Conservation (phyloP, 2,113 vertebrate species). For the Chamaetylas fuelleborni region DNA sequence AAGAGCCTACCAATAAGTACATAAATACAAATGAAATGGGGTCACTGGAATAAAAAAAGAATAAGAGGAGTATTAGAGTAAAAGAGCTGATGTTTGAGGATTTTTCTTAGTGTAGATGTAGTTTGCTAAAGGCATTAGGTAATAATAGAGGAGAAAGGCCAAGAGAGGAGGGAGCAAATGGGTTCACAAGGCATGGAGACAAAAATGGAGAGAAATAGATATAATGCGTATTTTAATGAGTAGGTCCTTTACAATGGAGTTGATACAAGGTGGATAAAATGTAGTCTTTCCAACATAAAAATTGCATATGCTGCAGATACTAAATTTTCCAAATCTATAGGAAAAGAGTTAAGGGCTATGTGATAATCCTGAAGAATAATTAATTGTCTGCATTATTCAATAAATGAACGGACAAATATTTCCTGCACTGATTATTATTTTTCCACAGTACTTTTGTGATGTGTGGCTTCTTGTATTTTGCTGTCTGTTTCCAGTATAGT, state of each 20-base stretch:
- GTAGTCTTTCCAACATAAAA: background rate
- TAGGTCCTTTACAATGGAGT: background rate
- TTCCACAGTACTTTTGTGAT: background rate
- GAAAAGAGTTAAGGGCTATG: background rate
- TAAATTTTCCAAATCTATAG: background rate
- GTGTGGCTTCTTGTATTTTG: background rate
- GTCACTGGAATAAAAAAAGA: background rate
- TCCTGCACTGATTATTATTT: background rate
- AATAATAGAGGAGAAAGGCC: background rate
- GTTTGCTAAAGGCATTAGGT: background rate
- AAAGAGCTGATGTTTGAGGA: background rate
- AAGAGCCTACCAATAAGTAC: background rate
- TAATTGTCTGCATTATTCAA: background rate
- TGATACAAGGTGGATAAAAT: background rate
- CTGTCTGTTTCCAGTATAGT: background rate
- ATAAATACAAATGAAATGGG: background rate
- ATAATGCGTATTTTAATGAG: accelerated
- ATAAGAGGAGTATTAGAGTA: background rate
- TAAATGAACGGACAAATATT: background rate
- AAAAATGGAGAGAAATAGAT: background rate
- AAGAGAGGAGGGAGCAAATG: background rate
- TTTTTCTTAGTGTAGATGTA: background rate
- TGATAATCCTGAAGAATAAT: background rate
- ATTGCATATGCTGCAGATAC: background rate
- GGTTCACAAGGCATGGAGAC: background rate